These are phyloP conservation scores for Oreotrochilus melanogaster DNA, from an alignment of 2,113 vertebrate genomes.

Conservation along the genomic window DNA sequence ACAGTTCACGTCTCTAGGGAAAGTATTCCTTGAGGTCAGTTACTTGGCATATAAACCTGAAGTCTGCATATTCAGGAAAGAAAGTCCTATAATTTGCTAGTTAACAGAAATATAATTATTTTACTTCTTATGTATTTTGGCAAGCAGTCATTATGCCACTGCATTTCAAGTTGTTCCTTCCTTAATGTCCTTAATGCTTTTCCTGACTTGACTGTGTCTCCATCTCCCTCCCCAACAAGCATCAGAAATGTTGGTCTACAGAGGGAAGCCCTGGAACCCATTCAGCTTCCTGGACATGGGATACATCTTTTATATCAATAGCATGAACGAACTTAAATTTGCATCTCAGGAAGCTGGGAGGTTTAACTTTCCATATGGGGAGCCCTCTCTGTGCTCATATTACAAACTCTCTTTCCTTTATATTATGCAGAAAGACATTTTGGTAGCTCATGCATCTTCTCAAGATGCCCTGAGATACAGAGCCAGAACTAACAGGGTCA, in stretches of 20 bases:
- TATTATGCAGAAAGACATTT: not conserved
- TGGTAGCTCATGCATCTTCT: not conserved
- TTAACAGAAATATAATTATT: not conserved
- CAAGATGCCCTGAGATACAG: not conserved
- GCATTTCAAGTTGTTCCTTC: not conserved
- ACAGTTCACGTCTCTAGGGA: not conserved
- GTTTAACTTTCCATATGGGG: not conserved
- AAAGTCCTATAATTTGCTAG: not conserved
- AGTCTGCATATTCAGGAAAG: not conserved
- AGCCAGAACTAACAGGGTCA: accelerated
- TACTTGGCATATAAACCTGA: not conserved
- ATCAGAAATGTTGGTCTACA: not conserved
- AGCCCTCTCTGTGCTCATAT: not conserved
- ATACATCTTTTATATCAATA: not conserved
- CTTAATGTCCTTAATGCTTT: not conserved
- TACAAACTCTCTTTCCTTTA: not conserved
- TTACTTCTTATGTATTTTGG: not conserved
- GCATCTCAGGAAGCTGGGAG: not conserved
- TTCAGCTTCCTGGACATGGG: not conserved
- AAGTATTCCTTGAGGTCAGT: not conserved
- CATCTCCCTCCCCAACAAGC: not conserved
- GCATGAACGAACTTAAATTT: not conserved
- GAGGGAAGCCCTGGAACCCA: not conserved
- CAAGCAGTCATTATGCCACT: not conserved
- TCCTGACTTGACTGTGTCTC: not conserved